Evolutionary conservation across 2,797 vertebrate genomes (phyloP), one percentile per base, ranked within the genome.

Genomic region (Argentina silus): DNA sequence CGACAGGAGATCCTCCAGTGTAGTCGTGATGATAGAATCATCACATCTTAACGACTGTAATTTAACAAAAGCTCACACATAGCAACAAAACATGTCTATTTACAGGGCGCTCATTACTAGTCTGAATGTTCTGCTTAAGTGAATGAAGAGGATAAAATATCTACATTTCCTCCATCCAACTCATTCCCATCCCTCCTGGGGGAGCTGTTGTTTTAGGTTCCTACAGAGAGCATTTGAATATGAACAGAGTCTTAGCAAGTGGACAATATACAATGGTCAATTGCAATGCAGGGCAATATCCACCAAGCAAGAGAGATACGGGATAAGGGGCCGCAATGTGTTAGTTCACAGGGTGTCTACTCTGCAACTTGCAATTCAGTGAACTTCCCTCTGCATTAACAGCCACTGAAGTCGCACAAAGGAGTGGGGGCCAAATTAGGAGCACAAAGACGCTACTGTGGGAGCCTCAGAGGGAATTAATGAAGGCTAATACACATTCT

Each of bases 391-490:
- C 84, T 78, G 87, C 84, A 83, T 89, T 83, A 89, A 89, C 88
- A 90, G 87, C 83, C 83, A 83, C 90, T 87, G 86, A 89, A 88
- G 87, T 89, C 50, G 36, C 86, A 92, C 91, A 93, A 93, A 94
- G 90, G 86, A 90, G 74, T 79, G 68, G 62, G 83, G 81, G 84
- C 87, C 91, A 93, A 92, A 93, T 92, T 90, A 90, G 85, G 86
- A 90, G 85, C 86, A 93, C 92, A 93, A 93, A 93, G 91, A 83
- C 80, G 73, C 83, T 86, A 87, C 92, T 93, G 90, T 93, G 89
- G 83, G 84, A 77, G 87, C 86, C 87, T 85, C 89, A 85, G 81
- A 70, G 78, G 79, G 83, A 93, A 93, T 91, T 91, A 93, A 92
- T 93, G 90, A 92, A 87, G 77, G 83, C 75, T 85, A 88, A 89